A percentile compares a stretch with the other conserved stretches of the same genome.
phyloP scores from a whole-genome alignment of 2,113 vertebrate genomes.

The Aptenodytes forsteri region DNA sequence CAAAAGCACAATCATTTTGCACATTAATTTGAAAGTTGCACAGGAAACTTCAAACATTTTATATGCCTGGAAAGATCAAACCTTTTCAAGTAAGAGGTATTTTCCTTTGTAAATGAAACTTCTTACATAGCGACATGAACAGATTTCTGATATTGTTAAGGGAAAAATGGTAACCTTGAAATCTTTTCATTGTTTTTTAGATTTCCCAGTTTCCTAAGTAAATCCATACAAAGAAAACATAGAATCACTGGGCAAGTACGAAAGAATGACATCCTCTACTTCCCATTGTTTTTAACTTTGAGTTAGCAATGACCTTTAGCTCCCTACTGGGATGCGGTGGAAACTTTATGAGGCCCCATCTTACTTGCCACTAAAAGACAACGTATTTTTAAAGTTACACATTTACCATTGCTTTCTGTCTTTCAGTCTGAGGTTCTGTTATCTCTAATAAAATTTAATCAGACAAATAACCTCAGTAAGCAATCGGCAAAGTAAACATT shows the following conservation, averaged over 20 bases:
- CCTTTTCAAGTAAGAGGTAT: not conserved
- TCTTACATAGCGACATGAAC: not conserved
- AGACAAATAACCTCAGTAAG: not conserved
- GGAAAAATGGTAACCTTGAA: not conserved
- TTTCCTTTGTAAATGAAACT: not conserved
- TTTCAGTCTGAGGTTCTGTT: not conserved
- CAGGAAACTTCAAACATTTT: not conserved
- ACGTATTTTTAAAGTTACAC: slow-evolving; percentile 44
- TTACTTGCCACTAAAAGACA: slow-evolving; percentile 38
- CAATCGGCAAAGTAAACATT: not conserved
- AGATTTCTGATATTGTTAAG: not conserved
- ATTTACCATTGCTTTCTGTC: slow-evolving; percentile 41
- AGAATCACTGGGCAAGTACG: slow-evolving; percentile 50
- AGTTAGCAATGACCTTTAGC: slow-evolving; percentile 68
- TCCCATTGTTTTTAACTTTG: slow-evolving; percentile 65
- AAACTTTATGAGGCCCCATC: slow-evolving; percentile 50
- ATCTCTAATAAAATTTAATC: slow-evolving; percentile 23
- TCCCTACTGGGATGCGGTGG: slow-evolving; percentile 54
- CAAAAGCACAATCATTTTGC: not conserved
- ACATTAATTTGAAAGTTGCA: not conserved
- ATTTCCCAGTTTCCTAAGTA: slow-evolving; percentile 52
- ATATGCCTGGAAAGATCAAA: not conserved
- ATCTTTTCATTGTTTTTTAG: not conserved
- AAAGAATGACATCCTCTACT: slow-evolving; percentile 50
- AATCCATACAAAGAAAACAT: slow-evolving; percentile 55